These are phyloP conservation scores for Apodemus sylvaticus DNA, from an alignment of 2,113 vertebrate genomes.

Conservation along the genomic window DNA sequence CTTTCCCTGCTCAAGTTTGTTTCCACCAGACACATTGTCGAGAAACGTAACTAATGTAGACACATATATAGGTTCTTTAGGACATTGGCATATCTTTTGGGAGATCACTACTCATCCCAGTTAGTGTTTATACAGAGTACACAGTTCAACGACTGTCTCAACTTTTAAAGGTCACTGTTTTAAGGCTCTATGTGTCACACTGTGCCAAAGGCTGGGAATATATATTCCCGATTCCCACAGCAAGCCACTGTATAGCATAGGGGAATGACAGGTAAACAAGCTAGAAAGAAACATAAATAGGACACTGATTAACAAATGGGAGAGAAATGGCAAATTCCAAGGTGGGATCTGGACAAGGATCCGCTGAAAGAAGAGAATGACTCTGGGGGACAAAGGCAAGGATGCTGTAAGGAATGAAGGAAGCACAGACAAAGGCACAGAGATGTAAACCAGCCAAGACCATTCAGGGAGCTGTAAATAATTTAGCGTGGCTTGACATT, in stretches of 20 bases:
- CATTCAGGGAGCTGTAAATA: slow-evolving; percentile 8
- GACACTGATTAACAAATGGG: not conserved
- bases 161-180: not conserved
- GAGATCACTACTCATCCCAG: not conserved
- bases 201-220: not conserved
- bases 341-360: not conserved
- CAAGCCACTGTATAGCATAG: not conserved
- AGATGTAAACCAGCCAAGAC: not conserved
- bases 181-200: not conserved
- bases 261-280: not conserved
- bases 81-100: not conserved
- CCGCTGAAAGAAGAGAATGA: not conserved
- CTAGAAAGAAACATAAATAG: not conserved
- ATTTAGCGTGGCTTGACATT: not conserved
- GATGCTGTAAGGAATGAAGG: not conserved
- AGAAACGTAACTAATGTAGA: not conserved
- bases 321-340: not conserved
- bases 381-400: not conserved
- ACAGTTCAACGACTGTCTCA: not conserved
- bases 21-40: not conserved
- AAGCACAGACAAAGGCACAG: not conserved
- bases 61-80: not conserved
- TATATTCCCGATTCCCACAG: not conserved
- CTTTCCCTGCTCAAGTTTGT: not conserved
- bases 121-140: not conserved